A percentile compares a stretch with the other conserved stretches of the same genome.
Evolutionary conservation across 2,797 vertebrate genomes (phyloP).

Genomic region (Psittacula echo): DNA sequence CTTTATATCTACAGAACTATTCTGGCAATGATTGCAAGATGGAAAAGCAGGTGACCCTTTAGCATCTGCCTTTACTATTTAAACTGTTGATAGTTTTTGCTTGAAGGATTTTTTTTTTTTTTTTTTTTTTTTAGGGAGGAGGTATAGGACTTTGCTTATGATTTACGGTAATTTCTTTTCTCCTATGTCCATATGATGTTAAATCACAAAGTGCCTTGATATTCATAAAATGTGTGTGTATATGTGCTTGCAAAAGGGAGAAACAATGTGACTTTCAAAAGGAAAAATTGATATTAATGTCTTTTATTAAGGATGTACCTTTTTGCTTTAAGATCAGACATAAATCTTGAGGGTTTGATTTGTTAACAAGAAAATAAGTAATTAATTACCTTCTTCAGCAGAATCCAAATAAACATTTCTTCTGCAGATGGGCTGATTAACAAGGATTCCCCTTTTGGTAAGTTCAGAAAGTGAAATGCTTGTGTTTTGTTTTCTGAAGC

Average conservation of each 20-base stretch:
- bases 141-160: not conserved
- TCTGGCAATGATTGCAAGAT: not conserved
- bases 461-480: not conserved
- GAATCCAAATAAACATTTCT: not conserved
- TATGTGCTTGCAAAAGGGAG: not conserved
- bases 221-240: not conserved
- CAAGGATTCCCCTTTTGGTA: not conserved
- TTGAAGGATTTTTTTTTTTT: not conserved
- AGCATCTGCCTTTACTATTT: not conserved
- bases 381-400: not conserved
- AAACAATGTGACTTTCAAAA: not conserved
- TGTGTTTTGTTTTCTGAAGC: not conserved
- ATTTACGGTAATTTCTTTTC: not conserved
- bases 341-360: not conserved
- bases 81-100: not conserved
- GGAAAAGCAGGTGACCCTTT: slow-evolving; percentile 1
- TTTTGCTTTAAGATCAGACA: not conserved
- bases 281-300: not conserved
- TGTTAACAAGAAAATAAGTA: not conserved
- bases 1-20: slow-evolving; percentile 33
- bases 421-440: not conserved
- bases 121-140: not conserved
- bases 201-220: not conserved
- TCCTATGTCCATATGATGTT: not conserved
- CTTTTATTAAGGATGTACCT: not conserved